phyloP scores from a whole-genome alignment of 2,113 vertebrate species.

The Pao palembangensis region DNA sequence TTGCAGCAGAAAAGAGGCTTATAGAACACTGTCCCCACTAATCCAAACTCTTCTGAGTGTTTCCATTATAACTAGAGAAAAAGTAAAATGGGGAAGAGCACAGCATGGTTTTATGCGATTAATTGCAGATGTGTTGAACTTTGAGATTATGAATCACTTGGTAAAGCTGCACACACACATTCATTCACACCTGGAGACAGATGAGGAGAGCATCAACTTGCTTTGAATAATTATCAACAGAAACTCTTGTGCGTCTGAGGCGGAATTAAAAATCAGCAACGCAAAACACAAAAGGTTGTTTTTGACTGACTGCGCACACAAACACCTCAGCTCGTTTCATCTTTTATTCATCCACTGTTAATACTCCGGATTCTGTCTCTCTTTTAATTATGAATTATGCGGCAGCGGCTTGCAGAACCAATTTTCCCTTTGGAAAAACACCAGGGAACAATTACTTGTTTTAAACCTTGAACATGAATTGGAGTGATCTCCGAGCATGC shows the following conservation, averaged over 20 bases:
- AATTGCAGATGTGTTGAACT: background rate
- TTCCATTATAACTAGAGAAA: background rate
- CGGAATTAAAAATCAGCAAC: constrained; percentile 25
- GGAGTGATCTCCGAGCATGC: background rate
- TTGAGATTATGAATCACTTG: constrained; percentile 13
- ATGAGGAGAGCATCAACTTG: constrained; percentile 59
- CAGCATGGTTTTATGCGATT: constrained; percentile 2
- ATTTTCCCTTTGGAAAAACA: too few species aligned
- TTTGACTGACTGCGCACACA: constrained; percentile 9
- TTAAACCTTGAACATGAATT: background rate
- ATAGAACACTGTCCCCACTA: background rate
- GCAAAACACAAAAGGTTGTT: constrained; percentile 36
- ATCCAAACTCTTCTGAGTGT: constrained; percentile 5
- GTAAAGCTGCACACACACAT: constrained; percentile 19
- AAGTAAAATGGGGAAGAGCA: background rate
- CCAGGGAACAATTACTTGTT: background rate
- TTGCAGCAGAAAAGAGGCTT: too few species aligned
- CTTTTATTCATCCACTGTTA: constrained; percentile 1
- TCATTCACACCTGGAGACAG: constrained; percentile 28
- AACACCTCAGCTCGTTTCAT: background rate
- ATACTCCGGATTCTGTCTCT: constrained; percentile 5
- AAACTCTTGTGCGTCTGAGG: constrained; percentile 26
- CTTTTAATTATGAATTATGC: constrained; percentile 3
- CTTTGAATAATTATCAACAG: constrained; percentile 71
- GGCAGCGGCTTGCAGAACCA: too few species aligned